Evolutionary conservation across 2,113 vertebrate genomes (phyloP).

Genomic region (Solea solea): DNA sequence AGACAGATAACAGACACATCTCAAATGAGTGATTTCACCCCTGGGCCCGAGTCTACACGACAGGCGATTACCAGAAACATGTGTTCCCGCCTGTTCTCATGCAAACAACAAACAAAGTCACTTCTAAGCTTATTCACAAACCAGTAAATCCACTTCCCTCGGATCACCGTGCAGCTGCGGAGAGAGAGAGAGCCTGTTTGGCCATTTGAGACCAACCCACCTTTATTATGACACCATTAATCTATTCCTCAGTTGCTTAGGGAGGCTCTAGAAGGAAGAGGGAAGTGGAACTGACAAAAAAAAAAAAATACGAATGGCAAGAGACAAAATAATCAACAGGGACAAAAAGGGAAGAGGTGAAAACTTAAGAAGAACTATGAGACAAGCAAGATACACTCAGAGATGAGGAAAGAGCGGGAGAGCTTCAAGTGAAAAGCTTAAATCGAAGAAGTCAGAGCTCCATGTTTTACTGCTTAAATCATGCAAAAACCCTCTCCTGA

Average conservation of each 20-base stretch:
- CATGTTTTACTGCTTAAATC: slow-evolving; percentile 13
- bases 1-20: not conserved
- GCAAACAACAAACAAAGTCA: slow-evolving; percentile 14
- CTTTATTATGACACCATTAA: slow-evolving; percentile 47
- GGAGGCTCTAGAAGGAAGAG: slow-evolving; percentile 34
- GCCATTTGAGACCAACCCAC: slow-evolving; percentile 57
- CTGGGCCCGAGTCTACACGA: not conserved
- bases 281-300: slow-evolving; percentile 58
- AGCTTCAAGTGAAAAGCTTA: no score
- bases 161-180: slow-evolving; percentile 3
- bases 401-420: no score
- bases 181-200: slow-evolving; percentile 53
- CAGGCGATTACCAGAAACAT: slow-evolving; percentile 16
- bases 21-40: not conserved
- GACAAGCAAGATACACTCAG: not conserved
- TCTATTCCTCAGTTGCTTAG: slow-evolving; percentile 47
- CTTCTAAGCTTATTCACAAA: slow-evolving; percentile 52
- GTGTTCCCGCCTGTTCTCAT: not conserved
- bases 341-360: slow-evolving; percentile 15
- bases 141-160: slow-evolving; percentile 69
- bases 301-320: slow-evolving; percentile 19
- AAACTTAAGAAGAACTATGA: not conserved
- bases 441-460: not conserved
- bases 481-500: slow-evolving; percentile 27
- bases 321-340: slow-evolving; percentile 30